Evolutionary conservation across 2,113 vertebrate genomes (phyloP).

Genomic region (Mirounga angustirostris): DNA sequence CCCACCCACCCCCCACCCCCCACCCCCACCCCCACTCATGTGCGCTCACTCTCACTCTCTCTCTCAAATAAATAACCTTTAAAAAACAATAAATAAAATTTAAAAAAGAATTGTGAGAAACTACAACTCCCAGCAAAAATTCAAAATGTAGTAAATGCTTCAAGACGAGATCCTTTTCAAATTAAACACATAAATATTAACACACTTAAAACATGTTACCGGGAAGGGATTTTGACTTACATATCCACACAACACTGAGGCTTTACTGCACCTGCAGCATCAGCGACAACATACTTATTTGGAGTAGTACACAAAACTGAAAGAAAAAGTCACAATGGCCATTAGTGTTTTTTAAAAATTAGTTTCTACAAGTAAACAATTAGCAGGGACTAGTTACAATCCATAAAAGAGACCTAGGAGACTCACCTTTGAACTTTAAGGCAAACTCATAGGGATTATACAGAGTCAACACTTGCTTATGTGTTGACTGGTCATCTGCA

Average conservation of each 20-base stretch:
- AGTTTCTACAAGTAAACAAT: conserved; percentile 70
- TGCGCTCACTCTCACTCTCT: neutral
- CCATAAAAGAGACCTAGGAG: conserved; percentile 69
- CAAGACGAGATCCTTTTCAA: conserved; percentile 19
- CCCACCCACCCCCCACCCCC: no score
- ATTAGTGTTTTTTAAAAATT: conserved; percentile 65
- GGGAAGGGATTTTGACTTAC: conserved; percentile 90
- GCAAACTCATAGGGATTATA: conserved; percentile 99
- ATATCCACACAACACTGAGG: conserved; percentile 99
- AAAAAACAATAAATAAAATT: neutral
- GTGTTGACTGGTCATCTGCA: conserved; percentile 97
- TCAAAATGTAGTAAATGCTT: neutral
- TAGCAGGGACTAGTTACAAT: conserved; percentile 60
- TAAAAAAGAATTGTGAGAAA: neutral
- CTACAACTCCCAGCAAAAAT: conserved; percentile 34
- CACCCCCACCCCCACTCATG: no score
- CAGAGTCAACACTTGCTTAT: conserved; percentile 99
- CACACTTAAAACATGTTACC: conserved; percentile 54
- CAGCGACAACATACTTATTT: conserved; percentile 97
- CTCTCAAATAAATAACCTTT: neutral
- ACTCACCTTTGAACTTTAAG: conserved; percentile 99
- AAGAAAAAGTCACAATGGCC: conserved; percentile 81
- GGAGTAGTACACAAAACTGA: conserved; percentile 99
- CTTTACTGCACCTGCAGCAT: conserved; percentile 97
- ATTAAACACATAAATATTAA: conserved; percentile 63